These are phyloP conservation scores for Ianthella basta DNA, from an alignment of 37 sponge, comb jelly and placozoan genomes.

Conservation along the genomic window DNA sequence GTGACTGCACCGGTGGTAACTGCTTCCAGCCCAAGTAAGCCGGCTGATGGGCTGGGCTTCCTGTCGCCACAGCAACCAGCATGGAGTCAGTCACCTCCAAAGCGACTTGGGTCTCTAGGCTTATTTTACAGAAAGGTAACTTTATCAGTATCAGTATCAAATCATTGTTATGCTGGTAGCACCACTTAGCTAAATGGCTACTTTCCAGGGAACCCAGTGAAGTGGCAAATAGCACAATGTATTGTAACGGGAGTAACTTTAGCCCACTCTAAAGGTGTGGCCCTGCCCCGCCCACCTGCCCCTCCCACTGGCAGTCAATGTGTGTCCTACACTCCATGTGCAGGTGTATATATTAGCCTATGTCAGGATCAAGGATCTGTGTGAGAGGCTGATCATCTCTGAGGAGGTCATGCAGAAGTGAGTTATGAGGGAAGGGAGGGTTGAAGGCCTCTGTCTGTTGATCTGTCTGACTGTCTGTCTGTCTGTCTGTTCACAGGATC, in stretches of 20 bases:
- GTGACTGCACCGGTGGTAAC: neutral
- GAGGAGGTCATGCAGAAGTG: constrained; percentile 67
- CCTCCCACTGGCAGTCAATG: too few relatives aligned
- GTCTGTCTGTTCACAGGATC: constrained; percentile 40
- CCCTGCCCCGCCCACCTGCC: too few relatives aligned
- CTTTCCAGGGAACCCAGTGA: too few relatives aligned
- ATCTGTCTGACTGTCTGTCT: constrained; percentile 10
- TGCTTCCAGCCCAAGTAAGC: neutral
- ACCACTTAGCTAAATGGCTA: too few relatives aligned
- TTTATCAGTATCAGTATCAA: constrained; percentile 13
- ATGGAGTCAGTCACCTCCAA: constrained; percentile 46
- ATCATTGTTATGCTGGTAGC: too few relatives aligned
- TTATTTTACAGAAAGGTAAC: constrained; percentile 85
- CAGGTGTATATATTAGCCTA: constrained; percentile 75
- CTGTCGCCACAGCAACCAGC: neutral
- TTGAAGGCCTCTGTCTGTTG: neutral
- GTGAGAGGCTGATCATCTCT: constrained; percentile 66
- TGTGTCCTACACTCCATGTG: too few relatives aligned
- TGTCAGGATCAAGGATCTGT: constrained; percentile 79
- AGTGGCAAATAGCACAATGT: too few relatives aligned
- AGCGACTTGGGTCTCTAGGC: constrained; percentile 69
- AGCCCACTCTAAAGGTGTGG: too few relatives aligned
- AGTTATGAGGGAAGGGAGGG: neutral
- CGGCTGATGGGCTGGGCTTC: neutral
- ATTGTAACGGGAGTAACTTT: too few relatives aligned